A percentile compares a stretch with the other conserved stretches of the same genome.
phyloP scores from a whole-genome alignment of 2,888 invertebrate species.

The Ganaspis brasiliensis region DNA sequence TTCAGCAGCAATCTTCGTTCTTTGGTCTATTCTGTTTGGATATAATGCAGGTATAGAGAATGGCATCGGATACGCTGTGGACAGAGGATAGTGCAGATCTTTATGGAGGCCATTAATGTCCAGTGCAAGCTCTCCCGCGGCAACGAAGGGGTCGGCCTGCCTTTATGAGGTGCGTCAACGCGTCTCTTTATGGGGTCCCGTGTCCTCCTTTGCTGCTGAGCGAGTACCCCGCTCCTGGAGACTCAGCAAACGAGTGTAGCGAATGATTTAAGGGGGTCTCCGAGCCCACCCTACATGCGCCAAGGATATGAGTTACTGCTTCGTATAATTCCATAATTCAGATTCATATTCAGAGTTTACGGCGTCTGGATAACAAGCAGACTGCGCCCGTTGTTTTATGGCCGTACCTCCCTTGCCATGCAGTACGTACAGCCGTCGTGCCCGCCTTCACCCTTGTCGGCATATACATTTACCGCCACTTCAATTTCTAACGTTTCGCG shows the following conservation, averaged over 20 bases:
- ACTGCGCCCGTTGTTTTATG: conserved; percentile 74
- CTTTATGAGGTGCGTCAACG: conserved; percentile 55
- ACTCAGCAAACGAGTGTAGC: conserved; percentile 69
- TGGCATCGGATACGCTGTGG: conserved; percentile 23
- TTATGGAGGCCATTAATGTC: conserved; percentile 67
- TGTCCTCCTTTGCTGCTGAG: conserved; percentile 40
- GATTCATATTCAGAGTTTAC: conserved; percentile 76
- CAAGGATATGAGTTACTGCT: conserved; percentile 74
- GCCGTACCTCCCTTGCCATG: conserved; percentile 56
- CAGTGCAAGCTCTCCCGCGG: conserved; percentile 59
- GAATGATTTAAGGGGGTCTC: conserved; percentile 71
- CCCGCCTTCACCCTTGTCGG: conserved; percentile 44
- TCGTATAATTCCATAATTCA: conserved; percentile 76
- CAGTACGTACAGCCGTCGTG: conserved; percentile 45
- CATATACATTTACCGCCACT: conserved; percentile 51
- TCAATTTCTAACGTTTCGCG: conserved; percentile 56
- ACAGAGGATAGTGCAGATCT: conserved; percentile 60
- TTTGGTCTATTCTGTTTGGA: not conserved
- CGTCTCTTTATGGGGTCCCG: conserved; percentile 41
- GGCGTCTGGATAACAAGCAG: conserved; percentile 74
- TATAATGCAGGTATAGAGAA: not conserved
- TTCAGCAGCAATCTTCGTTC: not conserved
- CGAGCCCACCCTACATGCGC: conserved; percentile 69
- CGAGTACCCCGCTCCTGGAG: conserved; percentile 41
- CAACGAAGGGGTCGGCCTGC: conserved; percentile 49